These are phyloP conservation scores for Garrulus glandarius DNA, from an alignment of 2,797 vertebrate species.

Conservation along the genomic window DNA sequence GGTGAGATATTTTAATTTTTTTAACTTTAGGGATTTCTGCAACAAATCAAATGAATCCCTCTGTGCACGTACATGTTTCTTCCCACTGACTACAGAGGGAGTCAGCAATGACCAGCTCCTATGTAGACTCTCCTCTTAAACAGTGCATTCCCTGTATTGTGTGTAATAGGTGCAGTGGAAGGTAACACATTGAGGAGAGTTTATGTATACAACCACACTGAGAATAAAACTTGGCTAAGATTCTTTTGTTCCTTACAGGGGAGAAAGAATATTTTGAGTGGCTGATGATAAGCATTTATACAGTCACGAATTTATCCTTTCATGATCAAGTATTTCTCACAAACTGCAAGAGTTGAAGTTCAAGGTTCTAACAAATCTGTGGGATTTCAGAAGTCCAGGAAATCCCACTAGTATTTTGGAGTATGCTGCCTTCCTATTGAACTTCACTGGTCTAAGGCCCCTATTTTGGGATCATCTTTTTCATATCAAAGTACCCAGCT, in stretches of 20 bases:
- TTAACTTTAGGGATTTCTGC: background rate
- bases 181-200: background rate
- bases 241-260: background rate
- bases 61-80: background rate
- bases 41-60: background rate
- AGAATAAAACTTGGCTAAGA: background rate
- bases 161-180: background rate
- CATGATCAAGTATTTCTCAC: background rate
- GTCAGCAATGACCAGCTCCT: background rate
- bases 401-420: background rate
- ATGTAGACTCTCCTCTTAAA: background rate
- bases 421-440: background rate
- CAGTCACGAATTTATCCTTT: background rate
- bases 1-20: background rate
- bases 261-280: background rate
- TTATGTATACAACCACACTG: background rate
- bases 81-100: background rate
- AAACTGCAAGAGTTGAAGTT: background rate
- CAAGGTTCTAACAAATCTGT: background rate
- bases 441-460: background rate
- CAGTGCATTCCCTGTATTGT: background rate
- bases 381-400: background rate
- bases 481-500: background rate
- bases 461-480: background rate
- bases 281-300: background rate